Base-by-base conservation (phyloP, 2,797 vertebrate species). In the Chelon auratus region DNA sequence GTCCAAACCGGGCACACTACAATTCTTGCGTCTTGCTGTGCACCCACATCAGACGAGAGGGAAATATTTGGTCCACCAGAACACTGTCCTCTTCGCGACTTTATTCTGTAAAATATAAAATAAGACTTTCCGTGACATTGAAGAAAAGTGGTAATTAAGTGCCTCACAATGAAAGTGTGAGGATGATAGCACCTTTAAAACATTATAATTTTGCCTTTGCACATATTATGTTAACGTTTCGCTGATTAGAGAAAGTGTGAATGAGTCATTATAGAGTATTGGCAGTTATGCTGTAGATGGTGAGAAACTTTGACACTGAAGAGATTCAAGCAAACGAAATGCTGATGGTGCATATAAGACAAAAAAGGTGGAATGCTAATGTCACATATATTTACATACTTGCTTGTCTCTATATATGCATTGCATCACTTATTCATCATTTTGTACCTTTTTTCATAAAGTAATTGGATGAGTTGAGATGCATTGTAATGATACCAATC, bases 361-460 rank as follows among this genome's bases (percentile, higher is more conserved):
- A 81, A 43, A 80, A 81, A 64, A 80, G 40, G 61, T 76, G 2
- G 59, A 71, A 80, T 84, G 57, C 71, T 78, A 82, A 88, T 89
- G 67, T 67, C 48, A 78, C 7, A 68, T 0, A 72, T 18, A 88
- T 77, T 57, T 62, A 55, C 75, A 82, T 74, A 62, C 8, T 60
- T 57, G 68, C 50, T 62, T 75, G 62, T 80, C 74, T 81, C 77
- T 71, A 81, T 77, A 85, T 72, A 86, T 78, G 76, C 75, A 78
- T 65, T 53, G 61, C 42, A 64, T 66, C 37, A 71, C 53, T 72
- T 81, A 79, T 75, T 87, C 60, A 84, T 80, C 11, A 77, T 63
- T 80, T 62, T 81, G 20, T n/a, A 59, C 40, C 24, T 65, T 80
- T 86, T 80, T 72, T 58, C 72, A 50, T 43, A 2, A 67, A 65